These are phyloP conservation scores for Dynastes hyllus DNA, from an alignment of 2,888 invertebrate genomes.

Conservation along the genomic window DNA sequence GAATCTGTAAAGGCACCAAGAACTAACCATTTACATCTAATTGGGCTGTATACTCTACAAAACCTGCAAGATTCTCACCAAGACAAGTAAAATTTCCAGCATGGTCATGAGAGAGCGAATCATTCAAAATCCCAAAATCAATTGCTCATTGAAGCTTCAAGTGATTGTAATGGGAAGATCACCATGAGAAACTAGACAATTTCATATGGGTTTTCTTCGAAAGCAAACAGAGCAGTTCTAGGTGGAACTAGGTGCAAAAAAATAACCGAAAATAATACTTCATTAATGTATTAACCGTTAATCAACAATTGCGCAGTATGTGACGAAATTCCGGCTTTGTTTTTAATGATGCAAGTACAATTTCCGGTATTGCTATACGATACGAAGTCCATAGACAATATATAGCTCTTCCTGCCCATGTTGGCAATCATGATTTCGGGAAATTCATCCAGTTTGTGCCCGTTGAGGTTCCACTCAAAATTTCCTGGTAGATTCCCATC, in stretches of 20 bases:
- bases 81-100: conserved; percentile 79
- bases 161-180: conserved; percentile 73
- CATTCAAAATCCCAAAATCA: conserved; percentile 75
- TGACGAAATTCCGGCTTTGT: conserved; percentile 75
- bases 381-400: conserved; percentile 74
- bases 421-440: conserved; percentile 74
- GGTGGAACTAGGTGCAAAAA: conserved; percentile 77
- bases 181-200: conserved; percentile 72
- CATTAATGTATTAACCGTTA: conserved; percentile 71
- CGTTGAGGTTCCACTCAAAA: conserved; percentile 83
- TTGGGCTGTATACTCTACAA: conserved; percentile 74
- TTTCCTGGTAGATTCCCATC: conserved; percentile 83
- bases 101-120: conserved; percentile 75
- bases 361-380: conserved; percentile 79
- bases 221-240: conserved; percentile 81
- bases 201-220: conserved; percentile 80
- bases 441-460: conserved; percentile 74
- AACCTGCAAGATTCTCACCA: conserved; percentile 77
- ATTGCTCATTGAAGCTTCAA: no score
- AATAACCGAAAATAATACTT: background rate
- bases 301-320: conserved; percentile 76
- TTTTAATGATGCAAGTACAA: conserved; percentile 81
- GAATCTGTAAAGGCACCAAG: conserved; percentile 59
- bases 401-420: conserved; percentile 77
- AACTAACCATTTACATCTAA: conserved; percentile 77